phyloP scores from a whole-genome alignment of 2,113 vertebrate genomes.

The Lipophrys pholis region DNA sequence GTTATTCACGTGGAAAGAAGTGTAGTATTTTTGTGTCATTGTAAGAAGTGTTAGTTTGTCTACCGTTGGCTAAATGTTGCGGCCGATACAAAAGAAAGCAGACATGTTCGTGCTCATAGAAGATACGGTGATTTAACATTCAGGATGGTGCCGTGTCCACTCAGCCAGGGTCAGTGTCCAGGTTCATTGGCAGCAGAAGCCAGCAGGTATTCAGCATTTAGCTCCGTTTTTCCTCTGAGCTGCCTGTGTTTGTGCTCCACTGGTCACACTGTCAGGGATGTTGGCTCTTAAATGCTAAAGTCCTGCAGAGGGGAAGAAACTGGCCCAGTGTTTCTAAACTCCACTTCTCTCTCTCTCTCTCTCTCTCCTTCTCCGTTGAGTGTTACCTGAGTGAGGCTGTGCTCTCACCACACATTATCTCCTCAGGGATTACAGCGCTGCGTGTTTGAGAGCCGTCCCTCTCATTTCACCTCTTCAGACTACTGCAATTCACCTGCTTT shows the following conservation, averaged over 20 bases:
- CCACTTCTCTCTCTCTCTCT: slow-evolving; percentile 6
- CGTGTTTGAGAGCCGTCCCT: slow-evolving; percentile 30
- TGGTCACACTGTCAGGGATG: slow-evolving; percentile 28
- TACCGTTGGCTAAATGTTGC: too few species aligned
- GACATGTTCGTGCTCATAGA: neutral
- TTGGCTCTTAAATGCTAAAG: slow-evolving; percentile 51
- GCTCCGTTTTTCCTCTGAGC: slow-evolving; percentile 55
- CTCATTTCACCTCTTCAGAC: slow-evolving; percentile 51
- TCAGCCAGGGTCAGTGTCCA: slow-evolving; percentile 42
- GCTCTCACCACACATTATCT: slow-evolving; percentile 55
- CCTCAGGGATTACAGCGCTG: slow-evolving; percentile 58
- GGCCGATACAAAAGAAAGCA: neutral
- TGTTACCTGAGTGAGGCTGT: slow-evolving; percentile 13
- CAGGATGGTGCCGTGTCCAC: slow-evolving; percentile 4
- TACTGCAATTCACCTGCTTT: slow-evolving; percentile 49
- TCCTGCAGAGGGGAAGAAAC: neutral
- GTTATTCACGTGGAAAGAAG: too few species aligned
- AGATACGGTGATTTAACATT: slow-evolving; percentile 26
- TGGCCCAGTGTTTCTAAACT: neutral
- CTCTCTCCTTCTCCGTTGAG: slow-evolving; percentile 4
- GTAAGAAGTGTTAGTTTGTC: too few species aligned
- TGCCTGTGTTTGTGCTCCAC: slow-evolving; percentile 48
- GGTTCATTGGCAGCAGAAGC: slow-evolving; percentile 36
- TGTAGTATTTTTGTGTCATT: too few species aligned
- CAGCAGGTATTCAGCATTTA: slow-evolving; percentile 62